Conservation (phyloP, 2,888 invertebrate genomes). For the Acanthacorydalis orientalis region DNA sequence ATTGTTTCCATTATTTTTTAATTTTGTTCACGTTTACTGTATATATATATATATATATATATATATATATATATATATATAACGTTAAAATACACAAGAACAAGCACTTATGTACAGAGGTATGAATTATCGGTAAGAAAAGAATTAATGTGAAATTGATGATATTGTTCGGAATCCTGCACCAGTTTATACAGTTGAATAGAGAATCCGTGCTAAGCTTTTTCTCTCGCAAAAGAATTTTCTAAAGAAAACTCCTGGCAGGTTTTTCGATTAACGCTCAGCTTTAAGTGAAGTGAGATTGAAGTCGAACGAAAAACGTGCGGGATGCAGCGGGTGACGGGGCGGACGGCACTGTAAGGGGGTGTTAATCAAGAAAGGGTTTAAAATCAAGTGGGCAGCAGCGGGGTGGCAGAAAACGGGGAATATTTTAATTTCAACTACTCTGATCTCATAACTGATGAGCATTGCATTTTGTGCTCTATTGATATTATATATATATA, state of each 20-base stretch:
- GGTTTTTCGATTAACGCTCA: neutral
- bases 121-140: too few relatives aligned
- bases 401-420: neutral
- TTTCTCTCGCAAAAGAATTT: neutral
- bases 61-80: too few relatives aligned
- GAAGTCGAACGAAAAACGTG: neutral
- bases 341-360: neutral
- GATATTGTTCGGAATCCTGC: too few relatives aligned
- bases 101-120: too few relatives aligned
- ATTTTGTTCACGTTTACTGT: too few relatives aligned
- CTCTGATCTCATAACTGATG: neutral
- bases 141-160: too few relatives aligned
- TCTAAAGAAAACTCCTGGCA: neutral
- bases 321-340: neutral
- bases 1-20: too few relatives aligned
- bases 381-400: neutral
- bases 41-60: too few relatives aligned
- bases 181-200: too few relatives aligned
- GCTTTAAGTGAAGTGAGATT: neutral
- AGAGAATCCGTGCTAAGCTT: neutral
- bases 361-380: neutral
- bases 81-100: too few relatives aligned
- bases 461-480: too few relatives aligned
- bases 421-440: conserved; percentile 1
- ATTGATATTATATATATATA: too few relatives aligned